Evolutionary conservation across 2,113 vertebrate species (phyloP).

Genomic region (Atlantisia rogersi): DNA sequence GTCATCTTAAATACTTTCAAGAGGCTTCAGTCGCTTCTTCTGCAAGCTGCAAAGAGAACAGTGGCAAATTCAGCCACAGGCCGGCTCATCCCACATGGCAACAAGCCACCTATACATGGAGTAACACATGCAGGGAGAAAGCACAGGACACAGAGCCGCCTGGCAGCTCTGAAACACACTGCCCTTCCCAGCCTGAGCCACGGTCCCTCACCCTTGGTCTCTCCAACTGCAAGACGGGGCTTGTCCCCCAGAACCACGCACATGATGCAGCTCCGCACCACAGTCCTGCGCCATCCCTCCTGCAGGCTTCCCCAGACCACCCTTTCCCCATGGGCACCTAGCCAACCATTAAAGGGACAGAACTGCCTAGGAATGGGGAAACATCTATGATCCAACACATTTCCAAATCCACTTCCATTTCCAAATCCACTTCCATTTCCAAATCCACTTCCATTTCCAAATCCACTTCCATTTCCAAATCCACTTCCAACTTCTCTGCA

Average conservation of each 20-base stretch:
- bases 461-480: not conserved
- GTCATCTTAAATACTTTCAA: not conserved
- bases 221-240: not conserved
- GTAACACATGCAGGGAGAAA: not conserved
- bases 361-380: not conserved
- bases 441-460: not conserved
- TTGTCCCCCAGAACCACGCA: not conserved
- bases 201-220: not conserved
- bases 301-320: not conserved
- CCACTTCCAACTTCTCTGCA: not conserved
- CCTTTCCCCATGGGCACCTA: not conserved
- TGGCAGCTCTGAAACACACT: not conserved
- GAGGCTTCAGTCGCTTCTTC: not conserved
- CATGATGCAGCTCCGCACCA: not conserved
- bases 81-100: not conserved
- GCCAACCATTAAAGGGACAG: not conserved
- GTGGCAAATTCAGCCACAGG: not conserved
- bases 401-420: not conserved
- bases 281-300: not conserved
- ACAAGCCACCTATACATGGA: not conserved
- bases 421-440: not conserved
- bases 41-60: not conserved
- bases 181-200: no score
- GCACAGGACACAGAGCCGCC: no score
- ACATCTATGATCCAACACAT: not conserved